A percentile compares a stretch with the other conserved stretches of the same genome.
These are phyloP conservation scores for Yponomeuta sedellus DNA, from an alignment of 2,888 invertebrate species.

Conservation along the genomic window DNA sequence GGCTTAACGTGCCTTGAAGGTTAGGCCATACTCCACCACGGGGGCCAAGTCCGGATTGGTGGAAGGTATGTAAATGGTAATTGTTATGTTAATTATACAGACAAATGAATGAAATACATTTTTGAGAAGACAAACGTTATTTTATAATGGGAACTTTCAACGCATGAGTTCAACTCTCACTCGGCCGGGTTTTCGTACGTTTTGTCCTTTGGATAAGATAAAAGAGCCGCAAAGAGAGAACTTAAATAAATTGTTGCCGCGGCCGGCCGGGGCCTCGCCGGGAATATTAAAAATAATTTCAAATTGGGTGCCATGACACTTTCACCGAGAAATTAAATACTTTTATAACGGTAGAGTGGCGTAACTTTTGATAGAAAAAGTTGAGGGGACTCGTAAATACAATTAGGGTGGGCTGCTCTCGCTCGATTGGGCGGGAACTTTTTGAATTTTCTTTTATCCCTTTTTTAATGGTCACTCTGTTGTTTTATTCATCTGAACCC, in stretches of 20 bases:
- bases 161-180: not conserved
- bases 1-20: no score
- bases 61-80: no score
- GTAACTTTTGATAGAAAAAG: conserved; percentile 71
- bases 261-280: conserved; percentile 6
- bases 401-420: conserved; percentile 47
- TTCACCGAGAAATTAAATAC: conserved; percentile 63
- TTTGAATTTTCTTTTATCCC: conserved; percentile 39
- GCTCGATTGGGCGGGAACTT: conserved; percentile 50
- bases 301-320: conserved; percentile 53
- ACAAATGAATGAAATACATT: no score
- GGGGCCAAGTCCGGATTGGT: no score
- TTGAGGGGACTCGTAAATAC: conserved; percentile 60
- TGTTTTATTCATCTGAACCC: conserved; percentile 17
- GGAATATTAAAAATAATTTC: conserved; percentile 46
- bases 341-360: conserved; percentile 47
- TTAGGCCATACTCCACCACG: no score
- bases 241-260: conserved; percentile 5
- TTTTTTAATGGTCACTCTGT: conserved; percentile 30
- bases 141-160: no score
- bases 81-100: no score
- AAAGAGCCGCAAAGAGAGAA: not conserved
- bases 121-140: no score
- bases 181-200: not conserved
- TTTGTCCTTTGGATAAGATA: not conserved